Evolutionary conservation across 2,888 invertebrate species (phyloP).

Genomic region (Ephialtes manifestator): DNA sequence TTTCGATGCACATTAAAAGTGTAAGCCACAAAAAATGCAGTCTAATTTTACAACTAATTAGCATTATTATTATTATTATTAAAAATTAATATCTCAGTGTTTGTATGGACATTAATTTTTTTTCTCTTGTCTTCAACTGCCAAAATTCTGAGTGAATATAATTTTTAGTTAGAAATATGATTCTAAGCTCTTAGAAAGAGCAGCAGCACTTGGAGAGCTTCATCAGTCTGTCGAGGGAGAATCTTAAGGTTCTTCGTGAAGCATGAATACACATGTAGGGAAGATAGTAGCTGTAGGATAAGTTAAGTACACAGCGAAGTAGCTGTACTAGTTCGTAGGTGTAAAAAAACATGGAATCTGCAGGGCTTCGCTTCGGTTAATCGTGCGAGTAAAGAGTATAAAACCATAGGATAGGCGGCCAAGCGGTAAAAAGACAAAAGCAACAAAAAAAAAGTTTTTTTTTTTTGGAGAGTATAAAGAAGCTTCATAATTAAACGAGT

Average conservation of each 20-base stretch:
- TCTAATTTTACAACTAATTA: no score
- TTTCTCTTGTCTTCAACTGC: background rate
- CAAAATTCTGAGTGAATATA: no score
- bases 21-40: no score
- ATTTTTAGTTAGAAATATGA: background rate
- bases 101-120: background rate
- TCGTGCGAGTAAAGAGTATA: slow-evolving; percentile 28
- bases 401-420: background rate
- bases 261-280: background rate
- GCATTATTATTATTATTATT: no score
- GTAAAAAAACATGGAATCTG: slow-evolving; percentile 21
- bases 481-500: slow-evolving; percentile 31
- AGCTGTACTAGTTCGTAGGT: background rate
- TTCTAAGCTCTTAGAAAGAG: background rate
- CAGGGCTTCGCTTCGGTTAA: slow-evolving; percentile 36
- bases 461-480: slow-evolving; percentile 14
- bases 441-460: background rate
- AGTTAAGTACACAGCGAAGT: background rate
- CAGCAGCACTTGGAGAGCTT: slow-evolving; percentile 23
- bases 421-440: background rate
- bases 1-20: no score
- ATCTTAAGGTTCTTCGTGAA: background rate
- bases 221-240: slow-evolving; percentile 25
- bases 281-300: background rate
- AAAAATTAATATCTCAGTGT: no score